Evolutionary conservation across 2,888 invertebrate species (phyloP), one percentile per base, ranked within the genome.

Genomic region (Rhingia campestris): DNA sequence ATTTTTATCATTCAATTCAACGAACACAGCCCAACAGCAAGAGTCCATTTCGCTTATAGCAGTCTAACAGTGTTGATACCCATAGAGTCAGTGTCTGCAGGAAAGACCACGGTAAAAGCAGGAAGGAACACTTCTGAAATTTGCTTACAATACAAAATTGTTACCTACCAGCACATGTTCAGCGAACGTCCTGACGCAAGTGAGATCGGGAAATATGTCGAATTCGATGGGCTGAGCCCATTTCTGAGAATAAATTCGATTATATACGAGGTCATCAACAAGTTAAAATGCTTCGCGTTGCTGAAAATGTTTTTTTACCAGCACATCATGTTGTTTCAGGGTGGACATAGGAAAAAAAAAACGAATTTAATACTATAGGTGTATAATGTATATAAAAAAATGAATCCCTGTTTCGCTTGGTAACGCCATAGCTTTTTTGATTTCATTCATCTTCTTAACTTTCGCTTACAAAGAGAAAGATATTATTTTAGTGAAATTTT

Each of bases 1-100:
- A 61, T 64, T 75, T 75, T 45, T 51, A 39, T 54, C 61, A 39
- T 41, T 54, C 61, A 67, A 73, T 67, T 76, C 81, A 76, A 61
- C 67, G 76, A 56, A 12, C 74, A 58, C 10, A 10, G 22, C 49
- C 45, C n/a, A 45, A 14, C 32, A 12, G 6, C 22, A 22, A 2
- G 1, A 37, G 35, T 49, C 30, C 66, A 76, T 12, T 56, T 51
- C 54, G 47, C 35, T 76, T 43, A 4, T 59, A 56, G 45, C 14
- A 58, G 22, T 67, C 51, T 45, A 63, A 63, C 14, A 58, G 30
- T 22, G 22, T 22, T 22, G 22, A 22, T 2, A 22, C 22, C 22
- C 22, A 22, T 22, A 22, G 22, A 10, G 56, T 39, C 41, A 51
- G 12, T 9, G 49, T 22, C 45, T 41, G 6, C 49, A 49, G 43